Evolutionary conservation across 1,140 invertebrate species (phyloP).

Genomic region (Drosophila nebulosa): DNA sequence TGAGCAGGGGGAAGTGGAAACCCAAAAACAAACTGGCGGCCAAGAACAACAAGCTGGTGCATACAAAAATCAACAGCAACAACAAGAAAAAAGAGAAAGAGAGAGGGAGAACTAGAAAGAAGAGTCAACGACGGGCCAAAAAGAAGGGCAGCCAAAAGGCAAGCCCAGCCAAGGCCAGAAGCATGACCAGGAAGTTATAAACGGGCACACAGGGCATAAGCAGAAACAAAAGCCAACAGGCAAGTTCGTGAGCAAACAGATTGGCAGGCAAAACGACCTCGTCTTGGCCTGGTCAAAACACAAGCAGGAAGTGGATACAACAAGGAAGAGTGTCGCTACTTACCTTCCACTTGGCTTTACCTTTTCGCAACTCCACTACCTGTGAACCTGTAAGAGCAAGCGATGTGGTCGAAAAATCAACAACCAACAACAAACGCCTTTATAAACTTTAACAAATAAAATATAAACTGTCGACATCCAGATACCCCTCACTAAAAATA

Average conservation of each 20-base stretch:
- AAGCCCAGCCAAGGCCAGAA: constrained; percentile 45
- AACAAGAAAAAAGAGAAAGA: constrained; percentile 36
- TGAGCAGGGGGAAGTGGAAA: constrained; percentile 20
- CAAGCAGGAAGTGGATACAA: constrained; percentile 46
- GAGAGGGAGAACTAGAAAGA: background rate
- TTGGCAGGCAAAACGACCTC: constrained; percentile 65
- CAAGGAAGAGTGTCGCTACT: constrained; percentile 1
- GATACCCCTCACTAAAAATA: background rate
- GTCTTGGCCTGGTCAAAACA: constrained; percentile 36
- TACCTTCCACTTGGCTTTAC: constrained; percentile 1
- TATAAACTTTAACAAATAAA: constrained; percentile 24
- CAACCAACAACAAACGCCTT: background rate
- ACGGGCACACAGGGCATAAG: constrained; percentile 40
- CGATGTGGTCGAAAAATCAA: constrained; percentile 27
- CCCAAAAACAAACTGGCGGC: constrained; percentile 67
- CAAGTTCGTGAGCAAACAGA: constrained; percentile 66
- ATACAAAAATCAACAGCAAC: constrained; percentile 49
- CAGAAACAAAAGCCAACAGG: constrained; percentile 29
- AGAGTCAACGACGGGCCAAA: constrained; percentile 12
- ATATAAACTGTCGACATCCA: background rate
- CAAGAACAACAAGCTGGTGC: constrained; percentile 56
- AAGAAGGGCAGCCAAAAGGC: constrained; percentile 53
- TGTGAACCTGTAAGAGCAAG: constrained; percentile 37
- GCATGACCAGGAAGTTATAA: constrained; percentile 76
- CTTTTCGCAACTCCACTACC: constrained; percentile 29